Percentiles rank a stretch among this genome's conserved stretches.
phyloP scores from a whole-genome alignment of 2,888 invertebrate species.

The Sphaerolaimus hirsutus region DNA sequence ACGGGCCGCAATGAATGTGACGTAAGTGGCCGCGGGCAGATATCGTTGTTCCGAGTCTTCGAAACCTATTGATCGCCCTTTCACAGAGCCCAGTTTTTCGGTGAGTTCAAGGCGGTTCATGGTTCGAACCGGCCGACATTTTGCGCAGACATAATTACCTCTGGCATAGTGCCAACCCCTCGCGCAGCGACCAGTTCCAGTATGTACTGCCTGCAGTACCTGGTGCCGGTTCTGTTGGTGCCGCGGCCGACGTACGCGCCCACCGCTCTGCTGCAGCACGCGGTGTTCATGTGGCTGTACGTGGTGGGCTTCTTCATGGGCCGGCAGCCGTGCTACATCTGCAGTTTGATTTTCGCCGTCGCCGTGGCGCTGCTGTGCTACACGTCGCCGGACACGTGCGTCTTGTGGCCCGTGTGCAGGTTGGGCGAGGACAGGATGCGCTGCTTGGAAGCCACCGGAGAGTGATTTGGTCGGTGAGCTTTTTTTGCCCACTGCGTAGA shows the following conservation, averaged over 20 bases:
- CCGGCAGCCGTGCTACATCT: conserved; percentile 84
- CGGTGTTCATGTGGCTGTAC: conserved; percentile 88
- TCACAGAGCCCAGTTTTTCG: no score
- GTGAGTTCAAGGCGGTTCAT: no score
- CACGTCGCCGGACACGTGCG: conserved; percentile 76
- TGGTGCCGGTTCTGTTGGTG: conserved; percentile 80
- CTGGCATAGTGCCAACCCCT: no score
- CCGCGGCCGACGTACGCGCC: conserved; percentile 82
- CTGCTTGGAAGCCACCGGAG: no score
- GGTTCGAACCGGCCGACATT: no score
- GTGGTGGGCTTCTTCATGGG: conserved; percentile 86
- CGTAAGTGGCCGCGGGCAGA: no score
- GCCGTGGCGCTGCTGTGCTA: conserved; percentile 83
- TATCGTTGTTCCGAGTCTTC: no score
- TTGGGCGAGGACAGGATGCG: background rate
- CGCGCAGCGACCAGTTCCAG: background rate
- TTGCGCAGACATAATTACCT: no score
- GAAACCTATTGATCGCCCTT: no score
- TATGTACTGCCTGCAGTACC: conserved; percentile 91
- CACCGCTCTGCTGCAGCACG: conserved; percentile 64
- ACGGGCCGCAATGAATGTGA: no score
- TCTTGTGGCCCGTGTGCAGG: conserved; percentile 45
- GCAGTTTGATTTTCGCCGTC: conserved; percentile 73
- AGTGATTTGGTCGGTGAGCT: no score
- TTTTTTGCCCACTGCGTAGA: no score